phyloP scores from a whole-genome alignment of 2,888 invertebrate genomes.

The Hirtodrosophila confusa region DNA sequence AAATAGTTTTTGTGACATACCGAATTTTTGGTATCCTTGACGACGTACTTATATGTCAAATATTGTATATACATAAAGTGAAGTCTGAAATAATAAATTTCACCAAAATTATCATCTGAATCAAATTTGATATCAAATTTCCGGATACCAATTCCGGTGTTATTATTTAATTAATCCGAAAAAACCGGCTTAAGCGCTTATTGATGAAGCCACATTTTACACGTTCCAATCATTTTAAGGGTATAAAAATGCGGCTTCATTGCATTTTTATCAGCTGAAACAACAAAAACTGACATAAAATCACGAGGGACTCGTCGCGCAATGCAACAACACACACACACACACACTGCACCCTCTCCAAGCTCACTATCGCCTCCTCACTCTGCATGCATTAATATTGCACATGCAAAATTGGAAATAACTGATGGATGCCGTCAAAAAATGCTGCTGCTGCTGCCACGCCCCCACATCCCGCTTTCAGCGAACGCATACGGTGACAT shows the following conservation, averaged over 20 bases:
- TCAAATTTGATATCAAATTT: too few species aligned
- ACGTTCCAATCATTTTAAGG: not conserved
- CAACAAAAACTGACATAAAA: slow-evolving; percentile 42
- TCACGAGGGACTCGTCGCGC: slow-evolving; percentile 46
- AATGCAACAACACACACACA: slow-evolving; percentile 17
- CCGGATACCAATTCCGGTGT: too few species aligned
- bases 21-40: slow-evolving; percentile 3
- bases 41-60: not conserved
- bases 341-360: not conserved
- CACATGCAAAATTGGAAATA: slow-evolving; percentile 74
- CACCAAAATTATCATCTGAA: too few species aligned
- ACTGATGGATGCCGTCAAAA: slow-evolving; percentile 77
- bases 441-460: slow-evolving; percentile 45
- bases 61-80: not conserved
- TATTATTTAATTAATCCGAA: too few species aligned
- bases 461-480: slow-evolving; percentile 1
- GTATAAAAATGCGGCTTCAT: slow-evolving; percentile 29
- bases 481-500: slow-evolving; percentile 35
- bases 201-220: too few species aligned
- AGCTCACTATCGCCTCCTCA: not conserved
- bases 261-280: slow-evolving; percentile 51
- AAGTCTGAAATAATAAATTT: too few species aligned
- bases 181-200: too few species aligned
- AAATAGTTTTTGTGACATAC: too few species aligned
- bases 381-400: slow-evolving; percentile 68